Evolutionary conservation across 2,888 invertebrate species (phyloP).

Genomic region (Morinoia aosen): DNA sequence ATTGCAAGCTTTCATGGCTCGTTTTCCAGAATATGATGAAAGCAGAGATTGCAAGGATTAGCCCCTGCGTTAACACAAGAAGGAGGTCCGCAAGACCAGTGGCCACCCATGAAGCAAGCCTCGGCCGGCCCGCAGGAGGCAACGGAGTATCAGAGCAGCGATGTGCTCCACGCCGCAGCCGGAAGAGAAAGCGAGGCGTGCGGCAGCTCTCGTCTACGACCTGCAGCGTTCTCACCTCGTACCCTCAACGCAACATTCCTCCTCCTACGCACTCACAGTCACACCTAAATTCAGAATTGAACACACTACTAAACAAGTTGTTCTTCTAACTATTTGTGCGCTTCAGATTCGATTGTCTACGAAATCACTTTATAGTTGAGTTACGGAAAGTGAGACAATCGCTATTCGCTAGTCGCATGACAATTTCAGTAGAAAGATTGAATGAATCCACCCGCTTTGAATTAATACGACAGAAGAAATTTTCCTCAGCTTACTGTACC

Average conservation of each 20-base stretch:
- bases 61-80: neutral
- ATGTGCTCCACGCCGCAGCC: neutral
- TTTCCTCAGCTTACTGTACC: neutral
- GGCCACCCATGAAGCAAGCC: neutral
- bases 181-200: slow-evolving; percentile 21
- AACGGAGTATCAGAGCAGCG: neutral
- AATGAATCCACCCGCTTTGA: neutral
- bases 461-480: neutral
- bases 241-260: neutral
- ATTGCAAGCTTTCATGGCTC: too few species aligned
- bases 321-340: neutral
- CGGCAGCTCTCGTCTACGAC: neutral
- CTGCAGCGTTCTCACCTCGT: neutral
- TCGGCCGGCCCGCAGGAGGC: neutral
- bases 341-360: neutral
- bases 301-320: neutral
- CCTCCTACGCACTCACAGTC: neutral
- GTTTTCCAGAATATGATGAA: neutral
- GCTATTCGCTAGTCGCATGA: too few species aligned
- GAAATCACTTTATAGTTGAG: neutral
- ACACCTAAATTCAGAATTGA: neutral
- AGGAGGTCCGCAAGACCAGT: neutral
- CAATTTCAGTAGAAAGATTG: neutral
- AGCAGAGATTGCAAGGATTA: neutral
- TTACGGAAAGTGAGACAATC: too few species aligned